A percentile compares a stretch with the other conserved stretches of the same genome.
phyloP scores from a whole-genome alignment of 2,888 invertebrate species.

The Platyscelio sp. region DNA sequence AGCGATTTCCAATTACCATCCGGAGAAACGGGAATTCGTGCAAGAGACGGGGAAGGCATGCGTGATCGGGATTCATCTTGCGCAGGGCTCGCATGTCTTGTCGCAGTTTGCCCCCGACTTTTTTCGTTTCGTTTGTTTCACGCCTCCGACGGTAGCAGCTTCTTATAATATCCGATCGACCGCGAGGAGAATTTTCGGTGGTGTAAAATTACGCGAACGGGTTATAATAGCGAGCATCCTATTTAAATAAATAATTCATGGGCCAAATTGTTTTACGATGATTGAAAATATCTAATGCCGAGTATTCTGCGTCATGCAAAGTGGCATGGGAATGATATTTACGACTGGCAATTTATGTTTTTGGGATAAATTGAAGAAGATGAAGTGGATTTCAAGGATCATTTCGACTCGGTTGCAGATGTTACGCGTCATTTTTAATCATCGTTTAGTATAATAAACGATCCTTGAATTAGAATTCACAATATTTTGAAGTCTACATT shows the following conservation, averaged over 20 bases:
- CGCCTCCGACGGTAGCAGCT: conserved; percentile 77
- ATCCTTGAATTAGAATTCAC: too few species aligned
- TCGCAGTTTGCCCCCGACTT: conserved; percentile 80
- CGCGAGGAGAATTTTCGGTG: conserved; percentile 44
- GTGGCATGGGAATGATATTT: background rate
- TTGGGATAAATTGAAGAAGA: background rate
- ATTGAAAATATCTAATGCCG: conserved; percentile 31
- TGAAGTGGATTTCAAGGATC: too few species aligned
- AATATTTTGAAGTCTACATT: too few species aligned
- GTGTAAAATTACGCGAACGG: conserved; percentile 42
- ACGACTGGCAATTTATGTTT: background rate
- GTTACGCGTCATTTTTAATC: too few species aligned
- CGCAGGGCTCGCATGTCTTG: conserved; percentile 81
- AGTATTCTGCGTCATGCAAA: conserved; percentile 1
- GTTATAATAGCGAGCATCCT: conserved; percentile 40
- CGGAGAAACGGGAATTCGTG: conserved; percentile 56
- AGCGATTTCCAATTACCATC: conserved; percentile 78
- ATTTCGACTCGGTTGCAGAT: too few species aligned
- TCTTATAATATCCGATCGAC: conserved; percentile 58
- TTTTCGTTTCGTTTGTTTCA: conserved; percentile 76
- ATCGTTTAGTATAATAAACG: too few species aligned
- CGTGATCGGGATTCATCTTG: conserved; percentile 83
- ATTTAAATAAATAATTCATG: conserved; percentile 64
- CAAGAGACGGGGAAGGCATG: conserved; percentile 72
- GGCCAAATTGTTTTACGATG: conserved; percentile 53